Base-by-base conservation (phyloP, 2,888 invertebrate species). In the Andrena praecox region DNA sequence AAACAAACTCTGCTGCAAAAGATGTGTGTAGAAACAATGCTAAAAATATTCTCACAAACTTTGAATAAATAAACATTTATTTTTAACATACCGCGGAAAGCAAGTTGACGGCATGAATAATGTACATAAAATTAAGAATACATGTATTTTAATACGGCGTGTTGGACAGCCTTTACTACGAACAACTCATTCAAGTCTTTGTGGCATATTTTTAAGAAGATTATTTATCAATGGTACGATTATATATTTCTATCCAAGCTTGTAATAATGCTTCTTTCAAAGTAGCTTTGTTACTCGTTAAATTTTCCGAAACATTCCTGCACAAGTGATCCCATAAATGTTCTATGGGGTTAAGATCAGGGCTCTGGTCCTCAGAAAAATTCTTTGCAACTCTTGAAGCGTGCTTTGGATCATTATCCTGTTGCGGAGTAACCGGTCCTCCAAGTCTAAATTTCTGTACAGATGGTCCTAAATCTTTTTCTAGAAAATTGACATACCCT, bases 341-440 rank as follows among this genome's bases (percentile, higher is more conserved):
- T 6, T n/a, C 8, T 42, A 12, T 42, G 12, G 12, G 3, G 42
- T 12, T 42, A 42, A 42, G 12, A n/a, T 52, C 52, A 20, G 52
- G 52, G 20, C 52, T 52, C 52, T 52, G 16, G 20, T 20, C 16
- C 7, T 7, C 52, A 52, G 20, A 52, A 52, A 52, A 20, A 52
- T 6, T 20, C 52, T 52, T 20, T 20, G 52, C 20, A 7, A 7
- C 2, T 2, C 20, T 52, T 6, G 52, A 20, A 3, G 56, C 27
- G 6, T 64, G 29, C 16, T 29, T 56, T 4, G 20, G 56, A 56
- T 69, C 69, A n/a, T 54, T 68, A 31, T 68, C 54, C 54, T 59
- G 42, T 59, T 20, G 16, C 6, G 27, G 12, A 35, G 16, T 2
- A 20, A 12, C 1, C 12, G 12, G 12, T 42, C 12, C 12, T 42